Evolutionary conservation across 2,113 vertebrate genomes (phyloP).

Genomic region (Nothobranchius furzeri): DNA sequence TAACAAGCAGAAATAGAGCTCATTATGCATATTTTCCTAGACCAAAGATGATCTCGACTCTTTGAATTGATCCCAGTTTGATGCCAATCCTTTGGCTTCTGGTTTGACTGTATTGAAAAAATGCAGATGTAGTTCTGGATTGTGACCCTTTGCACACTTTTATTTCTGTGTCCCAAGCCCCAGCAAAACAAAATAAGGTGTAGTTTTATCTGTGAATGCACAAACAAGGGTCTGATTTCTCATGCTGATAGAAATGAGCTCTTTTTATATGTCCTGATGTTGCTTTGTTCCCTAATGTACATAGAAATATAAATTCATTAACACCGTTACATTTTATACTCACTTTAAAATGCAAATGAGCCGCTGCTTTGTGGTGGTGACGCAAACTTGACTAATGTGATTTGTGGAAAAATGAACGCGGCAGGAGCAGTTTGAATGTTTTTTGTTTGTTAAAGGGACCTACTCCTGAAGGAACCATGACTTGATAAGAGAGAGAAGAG

Average conservation of each 20-base stretch:
- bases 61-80: conserved; percentile 46
- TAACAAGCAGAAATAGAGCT: conserved; percentile 40
- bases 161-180: conserved; percentile 14
- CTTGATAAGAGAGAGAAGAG: conserved; percentile 52
- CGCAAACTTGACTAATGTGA: conserved; percentile 59
- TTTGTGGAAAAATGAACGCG: conserved; percentile 11
- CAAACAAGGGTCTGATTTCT: conserved; percentile 74
- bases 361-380: conserved; percentile 47
- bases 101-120: conserved; percentile 1
- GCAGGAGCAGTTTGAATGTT: conserved; percentile 33
- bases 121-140: conserved; percentile 17
- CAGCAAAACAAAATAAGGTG: not conserved
- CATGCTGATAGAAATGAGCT: conserved; percentile 51
- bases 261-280: conserved; percentile 45
- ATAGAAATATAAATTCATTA: conserved; percentile 41
- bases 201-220: conserved; percentile 22
- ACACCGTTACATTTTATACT: conserved; percentile 52
- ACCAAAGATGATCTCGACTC: conserved; percentile 46
- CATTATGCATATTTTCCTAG: conserved; percentile 20
- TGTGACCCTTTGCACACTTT: conserved; percentile 46
- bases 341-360: conserved; percentile 42
- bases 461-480: conserved; percentile 63
- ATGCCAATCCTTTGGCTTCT: conserved; percentile 76
- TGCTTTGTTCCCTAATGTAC: conserved; percentile 43
- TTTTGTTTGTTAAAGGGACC: conserved; percentile 61